Percentiles rank a stretch among this genome's conserved stretches.
These are phyloP conservation scores for Neotoxoptera formosana DNA, from an alignment of 1,140 invertebrate genomes.

Conservation along the genomic window DNA sequence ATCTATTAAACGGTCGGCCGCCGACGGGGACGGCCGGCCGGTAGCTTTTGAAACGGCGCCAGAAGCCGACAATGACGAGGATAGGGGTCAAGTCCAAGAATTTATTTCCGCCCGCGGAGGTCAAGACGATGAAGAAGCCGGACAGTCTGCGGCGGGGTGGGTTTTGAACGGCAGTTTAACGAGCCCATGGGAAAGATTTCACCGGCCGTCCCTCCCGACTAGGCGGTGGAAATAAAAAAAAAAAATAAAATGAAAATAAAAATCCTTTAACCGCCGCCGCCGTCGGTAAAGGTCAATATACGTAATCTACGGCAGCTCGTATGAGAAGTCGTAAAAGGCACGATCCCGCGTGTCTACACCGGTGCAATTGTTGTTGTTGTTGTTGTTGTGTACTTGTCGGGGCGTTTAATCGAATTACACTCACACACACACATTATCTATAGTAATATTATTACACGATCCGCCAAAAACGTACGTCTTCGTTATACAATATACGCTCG, in stretches of 20 bases:
- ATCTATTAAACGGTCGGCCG: slow-evolving; percentile 45
- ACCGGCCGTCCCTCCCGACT: background rate
- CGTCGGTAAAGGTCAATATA: slow-evolving; percentile 53
- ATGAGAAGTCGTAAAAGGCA: slow-evolving; percentile 36
- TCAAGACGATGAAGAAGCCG: background rate
- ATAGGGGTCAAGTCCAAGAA: slow-evolving; percentile 39
- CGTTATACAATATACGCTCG: background rate
- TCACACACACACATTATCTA: background rate
- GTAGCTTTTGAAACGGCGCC: slow-evolving; percentile 49
- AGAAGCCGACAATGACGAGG: slow-evolving; percentile 17
- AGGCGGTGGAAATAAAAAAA: background rate
- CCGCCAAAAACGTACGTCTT: background rate
- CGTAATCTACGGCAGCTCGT: slow-evolving; percentile 14
- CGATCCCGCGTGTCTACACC: background rate
- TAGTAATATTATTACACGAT: background rate
- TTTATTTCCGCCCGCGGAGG: slow-evolving; percentile 47
- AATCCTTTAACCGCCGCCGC: slow-evolving; percentile 7
- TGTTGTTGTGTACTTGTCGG: background rate
- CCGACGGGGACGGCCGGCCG: background rate
- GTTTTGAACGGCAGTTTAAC: slow-evolving; percentile 50
- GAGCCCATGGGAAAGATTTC: slow-evolving; percentile 56
- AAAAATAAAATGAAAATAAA: slow-evolving; percentile 20
- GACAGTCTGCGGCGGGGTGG: background rate
- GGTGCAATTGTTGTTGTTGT: background rate
- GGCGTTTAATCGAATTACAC: slow-evolving; percentile 13